Conservation (phyloP, 2,797 vertebrate species). For the Carapus acus region DNA sequence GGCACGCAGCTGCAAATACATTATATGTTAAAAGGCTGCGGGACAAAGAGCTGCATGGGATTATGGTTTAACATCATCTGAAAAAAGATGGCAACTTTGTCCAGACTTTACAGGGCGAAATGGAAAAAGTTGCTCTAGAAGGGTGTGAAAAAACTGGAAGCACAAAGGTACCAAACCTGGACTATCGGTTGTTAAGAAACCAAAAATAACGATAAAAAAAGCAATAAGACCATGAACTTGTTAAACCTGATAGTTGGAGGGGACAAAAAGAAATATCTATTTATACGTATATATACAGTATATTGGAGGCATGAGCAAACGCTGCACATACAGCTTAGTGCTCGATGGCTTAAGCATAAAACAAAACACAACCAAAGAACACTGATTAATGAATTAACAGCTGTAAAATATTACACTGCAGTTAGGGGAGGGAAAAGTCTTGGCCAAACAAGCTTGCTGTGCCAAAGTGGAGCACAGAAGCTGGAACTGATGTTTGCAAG, state of each 20-base stretch:
- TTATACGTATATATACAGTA: background rate
- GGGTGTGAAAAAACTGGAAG: background rate
- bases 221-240: conserved; percentile 9
- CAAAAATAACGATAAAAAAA: conserved; percentile 14
- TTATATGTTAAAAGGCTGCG: conserved; percentile 33
- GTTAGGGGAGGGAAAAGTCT: conserved; percentile 8
- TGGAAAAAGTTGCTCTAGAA: conserved; percentile 6
- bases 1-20: conserved; percentile 25
- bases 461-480: conserved; percentile 13
- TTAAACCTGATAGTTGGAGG: background rate
- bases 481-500: conserved; percentile 8
- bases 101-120: background rate
- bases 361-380: conserved; percentile 5
- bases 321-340: conserved; percentile 2
- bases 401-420: conserved; percentile 10
- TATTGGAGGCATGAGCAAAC: background rate
- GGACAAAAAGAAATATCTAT: conserved; percentile 4
- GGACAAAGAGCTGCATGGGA: conserved; percentile 34
- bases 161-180: conserved; percentile 11
- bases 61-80: conserved; percentile 30
- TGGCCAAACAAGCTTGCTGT: conserved; percentile 5
- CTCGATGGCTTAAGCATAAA: conserved; percentile 15
- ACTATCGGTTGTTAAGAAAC: conserved; percentile 32
- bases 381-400: conserved; percentile 8
- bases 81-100: conserved; percentile 24